Evolutionary conservation across 2,797 vertebrate species (phyloP).

Genomic region (Graptemys geographica): DNA sequence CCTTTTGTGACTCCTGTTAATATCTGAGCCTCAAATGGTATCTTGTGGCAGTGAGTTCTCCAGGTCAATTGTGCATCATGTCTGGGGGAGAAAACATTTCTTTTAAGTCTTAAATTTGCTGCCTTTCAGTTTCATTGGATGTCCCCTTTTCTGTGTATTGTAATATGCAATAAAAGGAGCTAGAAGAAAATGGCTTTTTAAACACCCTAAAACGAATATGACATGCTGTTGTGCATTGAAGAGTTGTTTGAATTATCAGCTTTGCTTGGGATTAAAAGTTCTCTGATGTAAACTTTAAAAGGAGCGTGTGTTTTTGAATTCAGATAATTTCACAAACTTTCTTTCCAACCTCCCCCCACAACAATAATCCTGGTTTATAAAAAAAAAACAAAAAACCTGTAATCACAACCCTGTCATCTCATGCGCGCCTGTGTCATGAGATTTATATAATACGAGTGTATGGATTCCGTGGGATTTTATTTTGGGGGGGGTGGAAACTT

Average conservation of each 20-base stretch:
- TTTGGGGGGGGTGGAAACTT: slow-evolving; percentile 24
- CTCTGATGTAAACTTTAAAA: slow-evolving; percentile 6
- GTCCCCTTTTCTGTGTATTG: neutral
- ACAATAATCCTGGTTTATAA: slow-evolving; percentile 40
- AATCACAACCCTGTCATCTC: neutral
- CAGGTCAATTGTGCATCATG: neutral
- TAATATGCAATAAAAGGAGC: slow-evolving; percentile 38
- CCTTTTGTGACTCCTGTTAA: neutral
- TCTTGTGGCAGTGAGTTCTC: neutral
- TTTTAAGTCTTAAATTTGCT: neutral
- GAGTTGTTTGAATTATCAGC: slow-evolving; percentile 34
- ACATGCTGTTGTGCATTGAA: slow-evolving; percentile 37
- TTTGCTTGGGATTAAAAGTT: slow-evolving; percentile 38
- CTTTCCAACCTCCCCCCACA: neutral
- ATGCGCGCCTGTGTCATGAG: neutral
- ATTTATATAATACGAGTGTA: slow-evolving; percentile 38
- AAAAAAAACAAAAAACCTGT: neutral
- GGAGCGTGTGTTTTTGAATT: slow-evolving; percentile 22
- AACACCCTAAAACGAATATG: neutral
- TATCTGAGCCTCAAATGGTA: neutral
- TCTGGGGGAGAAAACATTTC: neutral
- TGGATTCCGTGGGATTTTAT: slow-evolving; percentile 7
- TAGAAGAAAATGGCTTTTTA: slow-evolving; percentile 26
- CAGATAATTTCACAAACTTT: neutral
- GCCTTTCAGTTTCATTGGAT: slow-evolving; percentile 18